A percentile compares a stretch with the other conserved stretches of the same genome.
These are phyloP conservation scores for Colossoma macropomum DNA, from an alignment of 2,113 vertebrate species.

Conservation along the genomic window DNA sequence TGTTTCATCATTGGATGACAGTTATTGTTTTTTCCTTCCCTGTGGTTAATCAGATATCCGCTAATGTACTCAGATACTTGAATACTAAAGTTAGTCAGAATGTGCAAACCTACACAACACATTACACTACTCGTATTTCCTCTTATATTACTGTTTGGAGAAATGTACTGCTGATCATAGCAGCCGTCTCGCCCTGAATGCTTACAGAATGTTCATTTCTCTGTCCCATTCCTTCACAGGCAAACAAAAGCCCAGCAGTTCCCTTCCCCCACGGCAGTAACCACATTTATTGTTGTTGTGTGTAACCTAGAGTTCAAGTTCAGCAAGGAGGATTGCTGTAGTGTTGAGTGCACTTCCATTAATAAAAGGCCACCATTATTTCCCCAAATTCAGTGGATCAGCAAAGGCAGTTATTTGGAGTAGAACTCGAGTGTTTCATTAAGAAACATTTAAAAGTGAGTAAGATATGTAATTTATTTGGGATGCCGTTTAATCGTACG, in stretches of 20 bases:
- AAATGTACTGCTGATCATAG: neutral
- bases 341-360: neutral
- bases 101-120: no score
- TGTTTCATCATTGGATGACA: no score
- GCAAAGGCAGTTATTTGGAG: neutral
- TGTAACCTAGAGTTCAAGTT: constrained; percentile 54
- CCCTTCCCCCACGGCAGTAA: constrained; percentile 33
- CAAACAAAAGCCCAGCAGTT: constrained; percentile 16
- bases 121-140: no score
- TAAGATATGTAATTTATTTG: neutral
- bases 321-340: constrained; percentile 23
- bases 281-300: constrained; percentile 20
- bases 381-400: neutral
- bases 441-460: neutral
- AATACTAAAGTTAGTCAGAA: no score
- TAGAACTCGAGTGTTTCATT: neutral
- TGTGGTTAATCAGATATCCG: no score
- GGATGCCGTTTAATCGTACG: neutral
- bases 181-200: neutral
- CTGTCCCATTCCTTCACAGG: constrained; percentile 14
- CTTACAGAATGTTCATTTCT: constrained; percentile 19
- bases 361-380: constrained; percentile 5
- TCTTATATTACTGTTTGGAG: neutral
- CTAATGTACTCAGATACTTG: no score
- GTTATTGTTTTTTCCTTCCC: no score